Evolutionary conservation across 2,113 vertebrate species (phyloP), one percentile per base, ranked within the genome.

Genomic region (Sinocyclocheilus maitianheensis): DNA sequence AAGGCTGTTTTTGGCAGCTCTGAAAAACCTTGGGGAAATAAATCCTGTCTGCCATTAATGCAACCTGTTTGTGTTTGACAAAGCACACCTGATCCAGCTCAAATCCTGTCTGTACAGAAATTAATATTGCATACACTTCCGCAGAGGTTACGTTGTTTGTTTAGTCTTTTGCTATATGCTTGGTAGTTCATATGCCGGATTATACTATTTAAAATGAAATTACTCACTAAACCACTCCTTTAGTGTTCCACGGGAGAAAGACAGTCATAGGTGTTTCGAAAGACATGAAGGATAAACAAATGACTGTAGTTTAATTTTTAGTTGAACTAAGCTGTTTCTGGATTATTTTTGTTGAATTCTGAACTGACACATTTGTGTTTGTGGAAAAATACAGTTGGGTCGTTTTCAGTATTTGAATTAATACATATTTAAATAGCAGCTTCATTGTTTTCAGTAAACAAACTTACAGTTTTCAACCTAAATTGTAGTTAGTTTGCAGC

Each of bases 61-160:
- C 46, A 65, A 89, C 86, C 84, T 80, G 86, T 86, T 74, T 77
- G 79, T 74, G 62, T 46, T 46, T 46, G 46, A 46, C 46, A 46
- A 46, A 46, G 46, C 10, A 46, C 60, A 89, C 37, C 85, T 71
- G 77, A 87, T 84, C 51, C 71, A 77, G 12, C 67, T 81, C 40
- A 87, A 77, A 78, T 86, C 76, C 46, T 76, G n/a, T 76, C 53
- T 69, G 63, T 65, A 43, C 67, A 43, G 43, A 78, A 48, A 11
- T 48, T 1, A 43, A 43, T 1, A 43, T 8, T 9, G 78, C 6
- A 30, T n/a, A 5, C 24, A 81, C 37, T 10, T 67, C 51, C 55
- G 18, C 62, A 81, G 75, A 77, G 46, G 24, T 78, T n/a, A 53
- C 18, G 37, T 5, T 40, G 6, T 40, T 40, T 40, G 3, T 34